Percentiles rank a stretch among this genome's conserved stretches.
phyloP scores from a whole-genome alignment of 1,140 invertebrate species.

The Anagrus nilaparvatae region DNA sequence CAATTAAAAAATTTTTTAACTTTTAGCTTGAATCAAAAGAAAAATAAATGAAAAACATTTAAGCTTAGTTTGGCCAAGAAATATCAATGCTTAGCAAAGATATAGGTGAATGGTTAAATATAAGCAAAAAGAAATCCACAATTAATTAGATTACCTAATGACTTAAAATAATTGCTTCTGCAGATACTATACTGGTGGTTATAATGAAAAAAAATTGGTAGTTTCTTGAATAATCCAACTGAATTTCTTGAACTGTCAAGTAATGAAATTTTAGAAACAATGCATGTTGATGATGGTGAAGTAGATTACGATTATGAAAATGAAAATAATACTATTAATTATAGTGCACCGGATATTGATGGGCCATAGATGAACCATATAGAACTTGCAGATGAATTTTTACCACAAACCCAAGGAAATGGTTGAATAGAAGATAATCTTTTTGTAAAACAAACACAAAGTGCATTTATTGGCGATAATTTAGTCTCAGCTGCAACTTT shows the following conservation, averaged over 20 bases:
- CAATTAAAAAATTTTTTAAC: no score
- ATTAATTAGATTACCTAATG: no score
- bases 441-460: slow-evolving; percentile 34
- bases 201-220: slow-evolving; percentile 14
- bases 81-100: no score
- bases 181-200: no score
- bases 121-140: no score
- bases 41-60: no score
- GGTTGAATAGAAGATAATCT: slow-evolving; percentile 35
- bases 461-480: slow-evolving; percentile 42
- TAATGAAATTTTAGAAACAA: slow-evolving; percentile 18
- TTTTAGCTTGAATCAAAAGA: no score
- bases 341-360: slow-evolving; percentile 35
- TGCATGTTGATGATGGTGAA: slow-evolving; percentile 23
- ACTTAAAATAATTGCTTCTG: no score
- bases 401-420: slow-evolving; percentile 21
- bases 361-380: slow-evolving; percentile 31
- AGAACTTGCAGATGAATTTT: slow-evolving; percentile 30
- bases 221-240: slow-evolving; percentile 19
- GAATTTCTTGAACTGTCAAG: slow-evolving; percentile 16
- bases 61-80: no score
- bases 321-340: slow-evolving; percentile 42
- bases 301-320: slow-evolving; percentile 44
- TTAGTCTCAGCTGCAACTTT: slow-evolving; percentile 47
- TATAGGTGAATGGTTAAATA: no score